Percentiles rank a stretch among this genome's conserved stretches.
Evolutionary conservation across 2,113 vertebrate genomes (phyloP).

Genomic region (Rhombomys opimus): DNA sequence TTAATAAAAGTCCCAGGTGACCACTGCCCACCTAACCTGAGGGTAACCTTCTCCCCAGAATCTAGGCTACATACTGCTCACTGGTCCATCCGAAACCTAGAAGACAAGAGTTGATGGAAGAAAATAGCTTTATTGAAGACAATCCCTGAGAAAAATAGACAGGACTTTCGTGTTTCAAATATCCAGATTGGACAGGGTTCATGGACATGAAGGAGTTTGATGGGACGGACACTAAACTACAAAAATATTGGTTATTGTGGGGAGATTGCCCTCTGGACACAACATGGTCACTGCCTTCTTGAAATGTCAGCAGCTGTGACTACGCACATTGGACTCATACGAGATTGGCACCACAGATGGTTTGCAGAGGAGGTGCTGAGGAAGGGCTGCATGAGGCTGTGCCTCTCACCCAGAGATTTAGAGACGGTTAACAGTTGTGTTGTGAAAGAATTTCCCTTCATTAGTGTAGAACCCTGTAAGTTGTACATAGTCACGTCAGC

Average conservation of each 20-base stretch:
- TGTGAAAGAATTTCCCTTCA: neutral
- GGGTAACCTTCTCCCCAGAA: neutral
- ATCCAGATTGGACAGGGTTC: neutral
- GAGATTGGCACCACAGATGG: neutral
- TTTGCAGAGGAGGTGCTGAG: no score
- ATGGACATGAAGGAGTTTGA: neutral
- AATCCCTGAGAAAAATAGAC: neutral
- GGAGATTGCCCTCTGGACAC: neutral
- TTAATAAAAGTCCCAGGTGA: constrained; percentile 6
- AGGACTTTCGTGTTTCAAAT: neutral
- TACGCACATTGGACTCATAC: no score
- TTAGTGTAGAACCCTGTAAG: neutral
- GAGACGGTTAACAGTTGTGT: neutral
- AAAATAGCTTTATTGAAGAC: neutral
- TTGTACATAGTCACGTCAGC: neutral
- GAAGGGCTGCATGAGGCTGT: neutral
- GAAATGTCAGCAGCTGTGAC: neutral
- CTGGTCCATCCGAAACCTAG: neutral
- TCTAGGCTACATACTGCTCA: neutral
- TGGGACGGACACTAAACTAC: neutral
- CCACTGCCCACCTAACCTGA: neutral
- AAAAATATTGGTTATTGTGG: neutral
- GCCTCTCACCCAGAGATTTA: neutral
- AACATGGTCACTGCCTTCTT: no score
- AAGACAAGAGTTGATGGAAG: neutral